Evolutionary conservation across 2,113 vertebrate species (phyloP), one percentile per base, ranked within the genome.

Genomic region (Hiodon tergisus): DNA sequence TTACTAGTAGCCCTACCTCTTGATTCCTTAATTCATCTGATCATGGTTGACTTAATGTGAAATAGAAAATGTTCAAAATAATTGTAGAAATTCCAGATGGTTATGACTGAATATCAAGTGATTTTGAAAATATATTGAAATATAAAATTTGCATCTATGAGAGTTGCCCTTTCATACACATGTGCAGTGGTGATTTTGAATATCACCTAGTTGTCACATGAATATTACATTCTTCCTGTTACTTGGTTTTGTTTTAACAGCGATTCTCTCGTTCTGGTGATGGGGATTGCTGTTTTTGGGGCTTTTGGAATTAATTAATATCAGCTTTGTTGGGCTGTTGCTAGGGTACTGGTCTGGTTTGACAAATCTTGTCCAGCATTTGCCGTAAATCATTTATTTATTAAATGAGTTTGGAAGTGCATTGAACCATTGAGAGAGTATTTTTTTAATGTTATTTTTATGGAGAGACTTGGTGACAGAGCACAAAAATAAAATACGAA

Each of bases 201-300:
- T 11, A 52, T 58, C n/a, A 47, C 63, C 54, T 67, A 67, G 54
- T 62, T 78, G 78, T 87, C 83, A 87, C 83, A 84, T 83, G 85
- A 84, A 72, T 51, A 55, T 65, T 75, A 59, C 81, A 71, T 7
- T 46, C 61, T 63, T 74, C 60, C 72, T 80, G 74, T 78, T 78
- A 71, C 78, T 72, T n/a, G 8, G 66, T 69, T 76, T 77, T 70
- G 78, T 76, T 13, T 10, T 71, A 70, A 75, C 13, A 52, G 13
- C 59, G 67, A 74, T 31, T 31, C 31, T 31, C 31, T n/a, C 1
- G 31, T 31, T 31, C 31, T 31, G 31, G 31, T 31, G 31, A 31
- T 31, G 31, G 31, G 31, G 31, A 31, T 2, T 31, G 31, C 31
- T 31, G 31, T 31, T 31, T 31, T 31, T 31, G 31, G 31, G 31